Percentiles rank a stretch among this genome's conserved stretches.
phyloP scores from a whole-genome alignment of 2,797 vertebrate genomes.

The Rhynchotus rufescens region DNA sequence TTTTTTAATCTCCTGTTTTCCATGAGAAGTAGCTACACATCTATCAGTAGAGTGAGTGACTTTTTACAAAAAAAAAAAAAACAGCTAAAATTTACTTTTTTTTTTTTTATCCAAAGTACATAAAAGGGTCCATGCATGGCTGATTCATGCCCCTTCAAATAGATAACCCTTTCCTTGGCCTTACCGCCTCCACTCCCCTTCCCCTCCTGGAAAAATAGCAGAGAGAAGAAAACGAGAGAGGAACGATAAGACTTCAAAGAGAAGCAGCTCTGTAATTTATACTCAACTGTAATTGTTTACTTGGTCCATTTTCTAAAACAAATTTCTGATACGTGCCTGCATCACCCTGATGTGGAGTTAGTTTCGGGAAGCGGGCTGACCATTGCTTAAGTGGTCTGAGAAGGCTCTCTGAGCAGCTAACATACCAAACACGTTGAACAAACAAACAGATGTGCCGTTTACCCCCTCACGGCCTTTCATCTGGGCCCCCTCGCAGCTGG shows the following conservation, averaged over 20 bases:
- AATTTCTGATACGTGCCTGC: slow-evolving; percentile 37
- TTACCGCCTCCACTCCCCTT: neutral
- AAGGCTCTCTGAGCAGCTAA: slow-evolving; percentile 49
- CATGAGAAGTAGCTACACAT: neutral
- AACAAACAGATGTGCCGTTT: slow-evolving; percentile 53
- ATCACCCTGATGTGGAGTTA: neutral
- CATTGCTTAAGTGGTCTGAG: slow-evolving; percentile 68
- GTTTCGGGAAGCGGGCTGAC: slow-evolving; percentile 68
- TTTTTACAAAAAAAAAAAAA: neutral
- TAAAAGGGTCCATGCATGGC: neutral
- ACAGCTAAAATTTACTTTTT: neutral
- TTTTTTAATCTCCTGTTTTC: neutral
- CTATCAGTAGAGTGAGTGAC: neutral
- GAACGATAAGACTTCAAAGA: neutral
- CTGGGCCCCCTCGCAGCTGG: neutral
- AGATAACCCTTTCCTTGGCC: neutral
- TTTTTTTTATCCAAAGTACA: neutral
- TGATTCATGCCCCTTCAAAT: neutral
- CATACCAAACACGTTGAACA: slow-evolving; percentile 55
- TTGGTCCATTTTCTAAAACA: slow-evolving; percentile 44
- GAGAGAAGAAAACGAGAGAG: neutral
- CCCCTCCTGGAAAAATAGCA: neutral
- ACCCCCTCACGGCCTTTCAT: neutral
- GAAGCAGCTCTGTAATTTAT: neutral
- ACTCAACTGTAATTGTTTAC: slow-evolving; percentile 1